Evolutionary conservation across 1,140 invertebrate species (phyloP).

Genomic region (Magallana angulata): DNA sequence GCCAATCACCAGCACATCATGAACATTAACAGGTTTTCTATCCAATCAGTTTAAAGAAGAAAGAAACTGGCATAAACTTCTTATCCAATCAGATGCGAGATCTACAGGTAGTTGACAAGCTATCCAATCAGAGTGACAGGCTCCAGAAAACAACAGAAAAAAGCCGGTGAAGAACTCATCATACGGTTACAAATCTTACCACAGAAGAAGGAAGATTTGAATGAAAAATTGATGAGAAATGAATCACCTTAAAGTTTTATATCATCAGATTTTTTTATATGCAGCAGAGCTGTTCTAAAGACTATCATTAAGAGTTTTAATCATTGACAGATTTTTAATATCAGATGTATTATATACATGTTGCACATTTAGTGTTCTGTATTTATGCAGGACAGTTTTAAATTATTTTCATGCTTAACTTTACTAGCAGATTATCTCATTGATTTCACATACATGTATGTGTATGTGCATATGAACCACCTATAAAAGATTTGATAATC

Average conservation of each 20-base stretch:
- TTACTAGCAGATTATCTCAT: neutral
- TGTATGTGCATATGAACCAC: neutral
- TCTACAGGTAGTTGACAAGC: no score
- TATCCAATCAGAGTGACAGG: no score
- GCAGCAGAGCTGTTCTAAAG: constrained; percentile 16
- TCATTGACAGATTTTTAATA: constrained; percentile 39
- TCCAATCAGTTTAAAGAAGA: neutral
- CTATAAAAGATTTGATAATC: neutral
- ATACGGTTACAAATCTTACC: no score
- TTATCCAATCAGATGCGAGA: neutral
- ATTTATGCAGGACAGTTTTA: neutral
- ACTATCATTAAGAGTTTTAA: constrained; percentile 29
- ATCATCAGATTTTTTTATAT: neutral
- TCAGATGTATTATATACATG: no score
- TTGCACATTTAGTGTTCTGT: no score
- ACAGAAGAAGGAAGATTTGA: no score
- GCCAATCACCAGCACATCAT: neutral
- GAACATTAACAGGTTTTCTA: neutral
- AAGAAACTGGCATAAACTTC: no score
- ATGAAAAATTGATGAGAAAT: no score
- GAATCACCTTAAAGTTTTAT: neutral
- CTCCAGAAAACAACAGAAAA: no score
- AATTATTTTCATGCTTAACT: neutral
- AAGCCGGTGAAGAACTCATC: no score
- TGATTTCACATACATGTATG: neutral